Percentiles rank a stretch among this genome's conserved stretches.
phyloP scores from a whole-genome alignment of 35 echinoderm and acorn worm genomes.

The Ophiothrix spiculata region DNA sequence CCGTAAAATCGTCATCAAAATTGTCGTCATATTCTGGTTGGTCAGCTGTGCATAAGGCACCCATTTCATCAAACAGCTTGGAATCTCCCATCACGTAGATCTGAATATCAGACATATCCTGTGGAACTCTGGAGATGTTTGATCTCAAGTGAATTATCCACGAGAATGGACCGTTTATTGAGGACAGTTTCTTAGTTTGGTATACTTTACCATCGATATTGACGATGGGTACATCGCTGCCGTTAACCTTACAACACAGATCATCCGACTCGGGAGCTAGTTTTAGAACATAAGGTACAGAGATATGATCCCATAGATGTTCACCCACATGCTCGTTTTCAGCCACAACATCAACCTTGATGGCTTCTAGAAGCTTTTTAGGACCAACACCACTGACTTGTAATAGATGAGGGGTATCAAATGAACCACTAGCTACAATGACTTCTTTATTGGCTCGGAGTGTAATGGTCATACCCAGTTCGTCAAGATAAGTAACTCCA shows the following conservation, averaged over 20 bases:
- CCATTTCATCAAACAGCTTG: constrained; percentile 31
- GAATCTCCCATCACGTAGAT: constrained; percentile 42
- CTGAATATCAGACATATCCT: constrained; percentile 31
- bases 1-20: neutral
- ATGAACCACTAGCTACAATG: constrained; percentile 15
- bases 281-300: constrained; percentile 31
- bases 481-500: constrained; percentile 5
- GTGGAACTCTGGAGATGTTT: neutral
- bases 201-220: constrained; percentile 27
- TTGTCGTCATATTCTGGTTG: neutral
- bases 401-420: constrained; percentile 36
- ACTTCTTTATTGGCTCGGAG: constrained; percentile 17
- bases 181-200: neutral
- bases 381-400: constrained; percentile 42
- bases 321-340: constrained; percentile 27
- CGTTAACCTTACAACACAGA: neutral
- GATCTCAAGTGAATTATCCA: constrained; percentile 27
- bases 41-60: constrained; percentile 22
- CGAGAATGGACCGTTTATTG: constrained; percentile 32
- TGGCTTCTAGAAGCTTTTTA: neutral
- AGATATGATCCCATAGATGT: constrained; percentile 40
- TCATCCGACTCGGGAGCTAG: constrained; percentile 12
- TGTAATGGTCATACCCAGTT: neutral
- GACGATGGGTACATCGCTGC: neutral
- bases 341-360: constrained; percentile 16